Conservation (phyloP, 2,797 vertebrate species). For the Amphiprion clarkii region DNA sequence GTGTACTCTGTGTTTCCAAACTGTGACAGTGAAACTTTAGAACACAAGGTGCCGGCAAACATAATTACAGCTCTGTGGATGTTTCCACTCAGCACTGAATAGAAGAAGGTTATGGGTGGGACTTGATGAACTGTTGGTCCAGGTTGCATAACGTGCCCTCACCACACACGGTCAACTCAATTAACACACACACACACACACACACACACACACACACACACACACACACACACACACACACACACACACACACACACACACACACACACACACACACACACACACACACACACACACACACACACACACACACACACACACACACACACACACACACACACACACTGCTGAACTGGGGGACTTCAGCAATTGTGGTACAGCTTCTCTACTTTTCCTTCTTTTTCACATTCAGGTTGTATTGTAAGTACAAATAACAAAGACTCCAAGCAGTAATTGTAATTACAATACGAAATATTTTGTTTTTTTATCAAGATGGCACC, state of each 20-base stretch:
- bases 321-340: too few relatives aligned
- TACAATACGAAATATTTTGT: too few relatives aligned
- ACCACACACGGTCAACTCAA: not conserved
- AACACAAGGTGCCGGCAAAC: slow-evolving; percentile 13
- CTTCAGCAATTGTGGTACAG: not conserved
- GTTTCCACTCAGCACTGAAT: slow-evolving; percentile 34
- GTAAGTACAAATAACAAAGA: not conserved
- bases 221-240: too few relatives aligned
- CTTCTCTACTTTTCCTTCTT: not conserved
- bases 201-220: too few relatives aligned
- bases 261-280: too few relatives aligned
- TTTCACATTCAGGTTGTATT: not conserved
- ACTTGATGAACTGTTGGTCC: slow-evolving; percentile 3
- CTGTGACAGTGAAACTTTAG: slow-evolving; percentile 3
- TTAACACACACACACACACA: not conserved
- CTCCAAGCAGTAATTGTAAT: too few relatives aligned
- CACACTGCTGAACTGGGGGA: too few relatives aligned
- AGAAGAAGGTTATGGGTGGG: slow-evolving; percentile 4
- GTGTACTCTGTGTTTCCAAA: not conserved
- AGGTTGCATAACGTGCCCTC: not conserved
- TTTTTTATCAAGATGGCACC: too few relatives aligned
- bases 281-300: too few relatives aligned
- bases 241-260: too few relatives aligned
- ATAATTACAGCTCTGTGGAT: slow-evolving; percentile 13
- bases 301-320: too few relatives aligned